phyloP scores from a whole-genome alignment of 2,888 invertebrate species.

The Macrophya alboannulata region DNA sequence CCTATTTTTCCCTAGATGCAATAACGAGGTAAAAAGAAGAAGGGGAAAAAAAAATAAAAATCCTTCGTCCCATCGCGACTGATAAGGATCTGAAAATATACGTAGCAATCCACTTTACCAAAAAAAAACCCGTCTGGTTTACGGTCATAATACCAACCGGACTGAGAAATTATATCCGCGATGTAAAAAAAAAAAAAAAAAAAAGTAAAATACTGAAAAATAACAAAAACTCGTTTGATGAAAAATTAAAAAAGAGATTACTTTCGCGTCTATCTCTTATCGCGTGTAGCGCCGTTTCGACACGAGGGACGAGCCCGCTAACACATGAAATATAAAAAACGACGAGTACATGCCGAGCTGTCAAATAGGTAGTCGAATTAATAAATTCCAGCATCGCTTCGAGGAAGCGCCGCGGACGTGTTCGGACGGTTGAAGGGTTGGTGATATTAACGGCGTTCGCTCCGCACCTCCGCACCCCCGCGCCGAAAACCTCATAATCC shows the following conservation, averaged over 20 bases:
- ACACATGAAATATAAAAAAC: conserved; percentile 1
- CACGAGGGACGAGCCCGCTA: too few species aligned
- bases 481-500: background rate
- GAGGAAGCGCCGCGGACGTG: background rate
- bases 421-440: background rate
- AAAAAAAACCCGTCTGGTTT: conserved; percentile 14
- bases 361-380: conserved; percentile 15
- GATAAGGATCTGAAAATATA: conserved; percentile 29
- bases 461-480: background rate
- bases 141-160: background rate
- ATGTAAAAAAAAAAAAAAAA: background rate
- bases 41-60: background rate
- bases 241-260: conserved; percentile 40
- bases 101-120: conserved; percentile 43
- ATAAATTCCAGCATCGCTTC: conserved; percentile 1
- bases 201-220: background rate
- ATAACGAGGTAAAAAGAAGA: background rate
- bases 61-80: background rate
- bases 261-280: background rate
- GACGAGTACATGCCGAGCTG: background rate
- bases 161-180: conserved; percentile 31
- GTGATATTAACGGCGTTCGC: conserved; percentile 4
- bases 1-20: conserved; percentile 11
- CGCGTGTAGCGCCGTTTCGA: background rate
- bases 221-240: background rate